These are phyloP conservation scores for Iguana delicatissima DNA, from an alignment of 2,797 vertebrate species.

Conservation along the genomic window DNA sequence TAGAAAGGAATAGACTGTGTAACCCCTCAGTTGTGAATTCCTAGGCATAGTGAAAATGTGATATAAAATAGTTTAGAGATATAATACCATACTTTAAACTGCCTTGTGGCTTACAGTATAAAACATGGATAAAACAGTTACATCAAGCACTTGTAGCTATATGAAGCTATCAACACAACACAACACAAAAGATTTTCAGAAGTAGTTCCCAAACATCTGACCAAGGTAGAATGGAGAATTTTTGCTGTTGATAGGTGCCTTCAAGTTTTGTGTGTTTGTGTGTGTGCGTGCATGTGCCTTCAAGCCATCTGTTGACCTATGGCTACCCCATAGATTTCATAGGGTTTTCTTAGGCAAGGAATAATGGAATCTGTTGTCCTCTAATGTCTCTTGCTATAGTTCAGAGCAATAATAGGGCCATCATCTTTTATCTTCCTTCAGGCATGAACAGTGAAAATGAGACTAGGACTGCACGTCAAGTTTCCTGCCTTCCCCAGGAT, in stretches of 20 bases:
- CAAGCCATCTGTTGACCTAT: too few relatives aligned
- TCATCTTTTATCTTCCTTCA: conserved; percentile 2
- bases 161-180: conserved; percentile 22
- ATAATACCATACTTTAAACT: conserved; percentile 6
- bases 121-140: fast-evolving
- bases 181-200: not conserved
- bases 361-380: not conserved
- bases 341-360: too few relatives aligned
- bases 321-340: too few relatives aligned
- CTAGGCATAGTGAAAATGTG: not conserved
- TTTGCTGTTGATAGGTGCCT: too few relatives aligned
- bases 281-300: too few relatives aligned
- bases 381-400: not conserved
- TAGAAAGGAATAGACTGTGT: conserved; percentile 53
- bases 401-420: not conserved
- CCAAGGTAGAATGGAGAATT: too few relatives aligned
- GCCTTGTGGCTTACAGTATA: not conserved
- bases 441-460: not conserved
- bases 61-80: conserved; percentile 22
- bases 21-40: conserved; percentile 9
- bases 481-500: not conserved
- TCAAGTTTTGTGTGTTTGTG: too few relatives aligned
- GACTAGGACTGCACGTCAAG: not conserved
- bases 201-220: not conserved
- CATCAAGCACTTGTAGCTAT: not conserved